phyloP scores from a whole-genome alignment of 2,797 vertebrate genomes.

The Tadarida brasiliensis region DNA sequence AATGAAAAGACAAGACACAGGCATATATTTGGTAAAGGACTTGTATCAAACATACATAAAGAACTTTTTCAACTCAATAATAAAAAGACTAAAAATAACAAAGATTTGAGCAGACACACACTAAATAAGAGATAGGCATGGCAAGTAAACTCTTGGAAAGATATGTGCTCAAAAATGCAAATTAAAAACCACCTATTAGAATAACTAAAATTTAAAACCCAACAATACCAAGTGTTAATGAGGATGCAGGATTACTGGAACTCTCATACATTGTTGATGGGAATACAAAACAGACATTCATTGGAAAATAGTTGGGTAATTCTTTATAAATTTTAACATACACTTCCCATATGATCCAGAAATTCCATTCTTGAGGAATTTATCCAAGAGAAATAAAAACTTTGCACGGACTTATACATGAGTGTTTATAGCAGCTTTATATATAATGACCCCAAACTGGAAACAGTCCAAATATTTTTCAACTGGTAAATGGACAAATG shows the following conservation, averaged over 20 bases:
- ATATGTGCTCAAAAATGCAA: background rate
- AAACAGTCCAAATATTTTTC: constrained; percentile 47
- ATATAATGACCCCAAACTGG: constrained; percentile 19
- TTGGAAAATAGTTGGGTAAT: background rate
- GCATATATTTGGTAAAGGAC: constrained; percentile 3
- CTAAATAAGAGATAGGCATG: background rate
- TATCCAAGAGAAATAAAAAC: constrained; percentile 32
- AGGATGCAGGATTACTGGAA: background rate
- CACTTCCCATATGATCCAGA: background rate
- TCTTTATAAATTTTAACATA: background rate
- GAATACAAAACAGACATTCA: background rate
- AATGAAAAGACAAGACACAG: constrained; percentile 1
- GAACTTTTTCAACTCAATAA: background rate
- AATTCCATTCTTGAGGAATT: constrained; percentile 20
- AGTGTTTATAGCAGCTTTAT: background rate
- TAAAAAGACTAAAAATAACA: background rate
- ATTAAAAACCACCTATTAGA: background rate
- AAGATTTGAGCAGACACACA: constrained; percentile 18
- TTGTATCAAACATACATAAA: background rate
- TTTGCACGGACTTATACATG: background rate
- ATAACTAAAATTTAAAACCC: constrained; percentile 23
- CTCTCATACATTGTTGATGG: background rate
- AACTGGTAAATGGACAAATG: background rate
- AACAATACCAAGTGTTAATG: background rate
- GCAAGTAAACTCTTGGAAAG: constrained; percentile 17